Conservation (phyloP, 2,888 invertebrate species). For the Eristalis arbustorum region DNA sequence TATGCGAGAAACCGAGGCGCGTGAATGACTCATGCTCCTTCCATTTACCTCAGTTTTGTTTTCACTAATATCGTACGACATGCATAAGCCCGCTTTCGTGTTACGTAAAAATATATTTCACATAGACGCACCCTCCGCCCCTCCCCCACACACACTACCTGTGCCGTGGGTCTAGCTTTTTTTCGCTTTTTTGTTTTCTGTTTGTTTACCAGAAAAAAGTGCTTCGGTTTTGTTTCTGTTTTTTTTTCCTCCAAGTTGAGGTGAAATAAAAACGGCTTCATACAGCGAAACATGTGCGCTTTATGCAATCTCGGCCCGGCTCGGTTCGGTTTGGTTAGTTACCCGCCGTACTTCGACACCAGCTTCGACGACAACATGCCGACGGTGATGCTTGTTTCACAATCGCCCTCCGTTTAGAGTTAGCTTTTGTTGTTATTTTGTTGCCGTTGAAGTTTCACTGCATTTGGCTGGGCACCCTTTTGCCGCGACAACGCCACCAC, state of each 20-base stretch:
- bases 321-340: conserved; percentile 26
- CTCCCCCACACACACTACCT: conserved; percentile 29
- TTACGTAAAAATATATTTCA: conserved; percentile 65
- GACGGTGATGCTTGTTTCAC: conserved; percentile 57
- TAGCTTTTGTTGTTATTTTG: conserved; percentile 8
- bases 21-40: conserved; percentile 63
- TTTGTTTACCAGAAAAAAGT: conserved; percentile 31
- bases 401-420: conserved; percentile 31
- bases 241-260: conserved; percentile 4
- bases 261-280: conserved; percentile 42
- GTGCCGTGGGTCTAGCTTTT: conserved; percentile 26
- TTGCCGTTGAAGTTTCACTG: conserved; percentile 12
- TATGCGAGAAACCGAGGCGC: conserved; percentile 36
- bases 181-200: conserved; percentile 6
- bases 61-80: conserved; percentile 53
- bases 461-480: conserved; percentile 49
- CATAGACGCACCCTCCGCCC: conserved; percentile 57
- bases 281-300: conserved; percentile 57
- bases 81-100: conserved; percentile 54
- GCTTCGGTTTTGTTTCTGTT: conserved; percentile 17
- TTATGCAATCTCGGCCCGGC: conserved; percentile 63
- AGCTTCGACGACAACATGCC: conserved; percentile 42
- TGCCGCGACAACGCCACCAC: background rate
- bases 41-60: conserved; percentile 66
- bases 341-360: conserved; percentile 42